Conservation (phyloP, 2,888 invertebrate species). For the Drosophila putrida region DNA sequence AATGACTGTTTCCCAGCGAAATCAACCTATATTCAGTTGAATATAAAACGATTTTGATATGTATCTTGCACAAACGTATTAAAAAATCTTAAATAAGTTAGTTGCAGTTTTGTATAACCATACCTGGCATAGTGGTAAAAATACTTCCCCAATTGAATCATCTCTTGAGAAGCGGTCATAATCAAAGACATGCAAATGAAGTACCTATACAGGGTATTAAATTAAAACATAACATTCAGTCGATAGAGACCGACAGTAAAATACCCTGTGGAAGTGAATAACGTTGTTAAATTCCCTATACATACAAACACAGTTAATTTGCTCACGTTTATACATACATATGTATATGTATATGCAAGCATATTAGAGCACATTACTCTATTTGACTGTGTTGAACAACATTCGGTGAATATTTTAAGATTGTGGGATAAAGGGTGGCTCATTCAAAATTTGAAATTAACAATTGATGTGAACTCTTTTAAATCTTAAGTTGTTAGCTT, state of each 20-base stretch:
- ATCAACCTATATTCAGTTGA: slow-evolving; percentile 85
- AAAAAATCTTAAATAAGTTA: not conserved
- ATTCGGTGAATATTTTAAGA: no score
- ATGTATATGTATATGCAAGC: no score
- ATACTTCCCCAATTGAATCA: slow-evolving; percentile 97
- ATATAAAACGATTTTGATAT: not conserved
- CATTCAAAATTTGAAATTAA: no score
- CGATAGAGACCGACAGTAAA: not conserved
- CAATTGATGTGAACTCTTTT: no score
- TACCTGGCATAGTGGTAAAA: slow-evolving; percentile 96
- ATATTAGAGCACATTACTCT: no score
- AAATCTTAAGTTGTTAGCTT: no score
- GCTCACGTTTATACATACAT: no score
- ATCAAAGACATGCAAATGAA: slow-evolving; percentile 97
- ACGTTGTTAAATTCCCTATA: not conserved
- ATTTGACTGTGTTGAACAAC: no score
- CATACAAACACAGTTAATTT: not conserved
- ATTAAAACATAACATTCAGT: not conserved
- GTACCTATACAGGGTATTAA: slow-evolving; percentile 86
- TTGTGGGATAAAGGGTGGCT: no score
- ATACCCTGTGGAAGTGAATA: not conserved
- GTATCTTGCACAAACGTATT: not conserved
- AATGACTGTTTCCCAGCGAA: slow-evolving; percentile 97
- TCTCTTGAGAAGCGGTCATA: slow-evolving; percentile 97
- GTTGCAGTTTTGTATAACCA: slow-evolving; percentile 47